Conservation (phyloP, 2,113 vertebrate species). For the Istiophorus platypterus region DNA sequence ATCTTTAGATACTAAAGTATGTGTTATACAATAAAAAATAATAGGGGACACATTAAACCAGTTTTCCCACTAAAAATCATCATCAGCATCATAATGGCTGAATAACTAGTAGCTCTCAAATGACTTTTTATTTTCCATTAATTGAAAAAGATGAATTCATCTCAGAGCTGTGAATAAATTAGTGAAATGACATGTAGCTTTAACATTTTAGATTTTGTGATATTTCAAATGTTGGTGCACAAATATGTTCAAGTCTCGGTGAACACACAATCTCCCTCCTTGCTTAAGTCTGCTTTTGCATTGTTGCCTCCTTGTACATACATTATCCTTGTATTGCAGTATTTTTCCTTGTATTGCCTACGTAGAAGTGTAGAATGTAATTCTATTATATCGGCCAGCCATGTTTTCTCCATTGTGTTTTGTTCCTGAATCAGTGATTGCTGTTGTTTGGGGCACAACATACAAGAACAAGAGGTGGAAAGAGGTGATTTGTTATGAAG, state of each 20-base stretch:
- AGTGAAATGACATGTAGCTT: background rate
- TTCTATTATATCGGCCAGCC: background rate
- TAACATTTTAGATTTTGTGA: background rate
- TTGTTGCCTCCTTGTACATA: background rate
- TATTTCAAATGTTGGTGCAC: background rate
- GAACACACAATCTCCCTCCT: background rate
- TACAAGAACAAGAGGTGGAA: conserved; percentile 31
- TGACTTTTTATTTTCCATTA: background rate
- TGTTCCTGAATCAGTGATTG: conserved; percentile 31
- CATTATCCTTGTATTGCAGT: background rate
- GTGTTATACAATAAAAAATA: too few species aligned
- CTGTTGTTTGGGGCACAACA: conserved; percentile 19
- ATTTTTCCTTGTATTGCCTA: background rate
- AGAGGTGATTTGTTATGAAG: conserved; percentile 37
- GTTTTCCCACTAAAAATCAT: conserved; percentile 10
- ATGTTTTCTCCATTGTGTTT: conserved; percentile 25
- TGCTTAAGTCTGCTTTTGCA: background rate
- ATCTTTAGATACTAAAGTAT: background rate
- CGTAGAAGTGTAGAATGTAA: background rate
- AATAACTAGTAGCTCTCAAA: conserved; percentile 14
- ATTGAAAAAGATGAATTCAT: background rate
- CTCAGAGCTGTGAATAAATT: background rate
- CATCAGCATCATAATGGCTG: conserved; percentile 1
- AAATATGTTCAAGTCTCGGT: background rate
- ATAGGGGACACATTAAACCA: background rate